Evolutionary conservation across 2,797 vertebrate species (phyloP).

Genomic region (Molossus molossus): DNA sequence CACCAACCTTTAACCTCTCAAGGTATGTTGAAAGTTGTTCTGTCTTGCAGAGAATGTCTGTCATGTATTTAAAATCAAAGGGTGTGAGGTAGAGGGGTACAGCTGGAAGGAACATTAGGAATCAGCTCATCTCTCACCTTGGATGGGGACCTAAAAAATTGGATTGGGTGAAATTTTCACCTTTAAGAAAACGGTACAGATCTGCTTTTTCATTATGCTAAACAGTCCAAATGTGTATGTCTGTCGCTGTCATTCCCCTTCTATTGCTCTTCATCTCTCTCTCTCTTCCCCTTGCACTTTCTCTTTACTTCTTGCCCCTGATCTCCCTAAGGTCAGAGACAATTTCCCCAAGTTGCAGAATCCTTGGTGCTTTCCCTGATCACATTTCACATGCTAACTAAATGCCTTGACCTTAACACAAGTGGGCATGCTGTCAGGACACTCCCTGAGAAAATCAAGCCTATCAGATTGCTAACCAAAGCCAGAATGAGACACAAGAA

Average conservation of each 20-base stretch:
- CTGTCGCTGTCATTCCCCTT: not conserved
- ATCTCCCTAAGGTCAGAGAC: constrained; percentile 35
- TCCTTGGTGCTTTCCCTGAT: constrained; percentile 60
- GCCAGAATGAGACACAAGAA: constrained; percentile 72
- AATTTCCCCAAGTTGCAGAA: constrained; percentile 20
- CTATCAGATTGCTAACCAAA: constrained; percentile 76
- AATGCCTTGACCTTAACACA: constrained; percentile 79
- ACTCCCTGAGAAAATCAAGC: constrained; percentile 73
- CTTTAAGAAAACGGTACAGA: constrained; percentile 29
- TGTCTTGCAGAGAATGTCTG: constrained; percentile 24
- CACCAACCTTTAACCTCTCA: constrained; percentile 48
- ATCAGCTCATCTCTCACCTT: constrained; percentile 21
- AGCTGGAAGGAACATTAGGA: constrained; percentile 51
- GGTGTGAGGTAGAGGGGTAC: not conserved
- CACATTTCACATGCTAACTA: constrained; percentile 71
- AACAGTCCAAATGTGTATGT: not conserved
- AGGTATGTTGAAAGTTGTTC: not conserved
- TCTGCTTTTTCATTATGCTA: constrained; percentile 16
- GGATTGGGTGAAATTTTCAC: constrained; percentile 10
- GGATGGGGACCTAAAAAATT: not conserved
- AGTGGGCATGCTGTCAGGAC: constrained; percentile 56
- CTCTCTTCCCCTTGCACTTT: constrained; percentile 27
- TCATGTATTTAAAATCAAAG: constrained; percentile 28
- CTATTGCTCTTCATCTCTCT: not conserved
- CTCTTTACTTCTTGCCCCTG: constrained; percentile 42